phyloP scores from a whole-genome alignment of 2,113 vertebrate genomes.

The Platycercus adscitus region DNA sequence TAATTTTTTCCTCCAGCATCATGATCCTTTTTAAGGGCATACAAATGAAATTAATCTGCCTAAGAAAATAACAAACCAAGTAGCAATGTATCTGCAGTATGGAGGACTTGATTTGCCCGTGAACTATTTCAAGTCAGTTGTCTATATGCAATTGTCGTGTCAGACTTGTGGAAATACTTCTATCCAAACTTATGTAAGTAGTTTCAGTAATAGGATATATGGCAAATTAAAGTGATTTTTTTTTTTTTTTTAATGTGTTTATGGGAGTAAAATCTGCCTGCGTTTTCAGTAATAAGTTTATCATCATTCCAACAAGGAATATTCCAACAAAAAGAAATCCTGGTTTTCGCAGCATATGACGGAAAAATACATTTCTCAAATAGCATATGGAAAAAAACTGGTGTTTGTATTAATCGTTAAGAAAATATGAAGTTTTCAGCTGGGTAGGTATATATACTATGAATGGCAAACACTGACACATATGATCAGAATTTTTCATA shows the following conservation, averaged over 20 bases:
- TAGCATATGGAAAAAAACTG: accelerated
- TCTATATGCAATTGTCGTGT: background rate
- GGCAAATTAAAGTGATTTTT: background rate
- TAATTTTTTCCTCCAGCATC: background rate
- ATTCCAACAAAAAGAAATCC: background rate
- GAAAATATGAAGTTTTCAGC: background rate
- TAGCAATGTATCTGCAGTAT: background rate
- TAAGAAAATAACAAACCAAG: background rate
- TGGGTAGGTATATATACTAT: background rate
- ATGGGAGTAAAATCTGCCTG: background rate
- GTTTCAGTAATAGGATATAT: background rate
- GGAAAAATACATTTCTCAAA: background rate
- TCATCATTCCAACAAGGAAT: background rate
- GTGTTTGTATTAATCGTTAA: background rate
- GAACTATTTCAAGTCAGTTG: background rate
- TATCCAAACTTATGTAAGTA: background rate
- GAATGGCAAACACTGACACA: background rate
- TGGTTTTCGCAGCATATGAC: background rate
- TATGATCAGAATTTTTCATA: background rate
- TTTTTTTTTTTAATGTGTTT: background rate
- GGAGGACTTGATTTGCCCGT: background rate
- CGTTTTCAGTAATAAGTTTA: background rate
- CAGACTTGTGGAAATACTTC: background rate
- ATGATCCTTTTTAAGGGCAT: background rate
- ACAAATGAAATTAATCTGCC: background rate